Conservation (phyloP, 2,888 invertebrate species). For the Leuctra nigra region DNA sequence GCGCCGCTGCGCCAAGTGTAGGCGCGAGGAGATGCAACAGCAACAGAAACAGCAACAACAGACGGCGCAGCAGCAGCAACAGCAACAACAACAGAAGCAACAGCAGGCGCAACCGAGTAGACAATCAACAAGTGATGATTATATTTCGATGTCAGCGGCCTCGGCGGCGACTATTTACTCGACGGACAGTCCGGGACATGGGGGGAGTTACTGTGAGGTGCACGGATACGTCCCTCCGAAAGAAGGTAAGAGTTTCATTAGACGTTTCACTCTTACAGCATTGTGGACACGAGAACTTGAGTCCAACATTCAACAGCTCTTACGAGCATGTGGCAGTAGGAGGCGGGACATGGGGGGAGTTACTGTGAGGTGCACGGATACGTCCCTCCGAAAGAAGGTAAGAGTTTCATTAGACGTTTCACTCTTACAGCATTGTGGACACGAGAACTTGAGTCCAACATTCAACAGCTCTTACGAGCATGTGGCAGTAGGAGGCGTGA, state of each 20-base stretch:
- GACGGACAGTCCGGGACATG: conserved; percentile 44
- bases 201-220: conserved; percentile 50
- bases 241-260: conserved; percentile 45
- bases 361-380: conserved; percentile 54
- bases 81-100: conserved; percentile 18
- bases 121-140: conserved; percentile 18
- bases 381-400: conserved; percentile 50
- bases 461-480: too few relatives aligned
- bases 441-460: too few relatives aligned
- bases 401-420: too few relatives aligned
- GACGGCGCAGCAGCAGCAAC: conserved; percentile 22
- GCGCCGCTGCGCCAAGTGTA: conserved; percentile 66
- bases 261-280: too few relatives aligned
- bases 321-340: too few relatives aligned
- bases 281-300: too few relatives aligned
- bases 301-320: too few relatives aligned
- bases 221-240: conserved; percentile 50
- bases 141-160: conserved; percentile 26
- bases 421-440: too few relatives aligned
- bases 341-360: conserved; percentile 43
- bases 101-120: conserved; percentile 18
- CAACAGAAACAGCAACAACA: conserved; percentile 36
- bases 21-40: conserved; percentile 45
- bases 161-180: conserved; percentile 46
- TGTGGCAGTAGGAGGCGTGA: too few relatives aligned